Evolutionary conservation across 2,113 vertebrate genomes (phyloP).

Genomic region (Hassar affinis): DNA sequence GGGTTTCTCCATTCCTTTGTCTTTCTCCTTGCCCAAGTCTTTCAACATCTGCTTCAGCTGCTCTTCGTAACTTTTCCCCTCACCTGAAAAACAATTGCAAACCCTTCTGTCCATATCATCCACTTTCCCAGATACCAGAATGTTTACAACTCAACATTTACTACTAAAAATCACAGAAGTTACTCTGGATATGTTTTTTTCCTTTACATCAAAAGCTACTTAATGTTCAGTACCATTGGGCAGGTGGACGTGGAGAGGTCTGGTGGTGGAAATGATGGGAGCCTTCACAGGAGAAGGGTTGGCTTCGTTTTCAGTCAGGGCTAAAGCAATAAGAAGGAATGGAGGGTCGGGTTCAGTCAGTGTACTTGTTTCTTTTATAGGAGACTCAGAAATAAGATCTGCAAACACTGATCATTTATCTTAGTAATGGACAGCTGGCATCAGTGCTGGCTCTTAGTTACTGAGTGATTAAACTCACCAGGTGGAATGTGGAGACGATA

Average conservation of each 20-base stretch:
- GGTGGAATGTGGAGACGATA: constrained; percentile 92
- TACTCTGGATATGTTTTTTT: not conserved
- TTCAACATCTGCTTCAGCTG: constrained; percentile 95
- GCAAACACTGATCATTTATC: not conserved
- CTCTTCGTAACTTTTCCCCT: constrained; percentile 82
- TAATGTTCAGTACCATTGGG: constrained; percentile 70
- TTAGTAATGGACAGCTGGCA: not conserved
- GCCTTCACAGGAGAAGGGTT: constrained; percentile 81
- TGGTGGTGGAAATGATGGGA: constrained; percentile 82
- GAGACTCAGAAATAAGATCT: not conserved
- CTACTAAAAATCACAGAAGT: not conserved
- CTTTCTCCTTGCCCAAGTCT: constrained; percentile 86
- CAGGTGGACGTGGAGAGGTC: constrained; percentile 81
- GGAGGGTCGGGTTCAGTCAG: not conserved
- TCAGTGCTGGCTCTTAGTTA: not conserved
- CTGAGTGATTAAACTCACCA: constrained; percentile 70
- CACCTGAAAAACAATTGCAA: constrained; percentile 56
- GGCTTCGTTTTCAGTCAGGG: constrained; percentile 85
- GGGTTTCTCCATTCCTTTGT: constrained; percentile 81
- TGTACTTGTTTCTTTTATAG: not conserved
- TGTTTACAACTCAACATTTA: not conserved
- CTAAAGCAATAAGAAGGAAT: constrained; percentile 61
- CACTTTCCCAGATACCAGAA: not conserved
- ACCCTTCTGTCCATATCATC: not conserved
- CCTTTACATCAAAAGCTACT: not conserved